Evolutionary conservation across 2,797 vertebrate genomes (phyloP), one percentile per base, ranked within the genome.

Genomic region (Taeniopygia guttata): DNA sequence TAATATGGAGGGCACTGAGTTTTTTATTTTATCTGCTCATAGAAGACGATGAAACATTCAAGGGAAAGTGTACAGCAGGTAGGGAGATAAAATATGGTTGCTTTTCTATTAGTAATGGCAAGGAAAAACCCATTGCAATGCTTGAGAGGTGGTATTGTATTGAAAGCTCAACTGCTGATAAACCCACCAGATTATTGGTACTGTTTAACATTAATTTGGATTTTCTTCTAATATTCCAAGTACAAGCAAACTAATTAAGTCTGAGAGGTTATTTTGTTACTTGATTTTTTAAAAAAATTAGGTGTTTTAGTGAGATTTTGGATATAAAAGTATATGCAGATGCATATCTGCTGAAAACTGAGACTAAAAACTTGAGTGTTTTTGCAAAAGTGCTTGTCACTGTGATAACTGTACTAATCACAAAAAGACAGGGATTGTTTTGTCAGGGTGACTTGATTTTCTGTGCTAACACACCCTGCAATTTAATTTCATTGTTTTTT

Each of bases 401-500:
- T 78, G 29, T 67, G 83, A 56, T 72, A 68, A 62, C 60, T 88
- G 38, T 92, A 54, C 43, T 90, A 77, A 78, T 78, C 80, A 76
- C 45, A 67, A 73, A 78, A 95, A 73, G 82, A 91, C 26, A 62
- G 76, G 60, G 63, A 2, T 85, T 82, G 22, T 87, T 95, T 88
- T 79, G 34, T 93, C 68, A 76, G 22, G 36, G 49, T 87, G 69
- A 96, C 84, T 97, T 94, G 60, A 89, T 97, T 97, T 95, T 93
- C 86, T 89, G 60, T 96, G 79, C 78, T 87, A 94, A 64, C 89
- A 84, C 70, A 92, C 36, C 48, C 89, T 55, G 56, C 34, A 91
- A 86, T 92, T 96, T 96, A 75, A 94, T 97, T 91, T 91, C 75
- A 25, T 54, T 93, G 48, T 95, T 97, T 96, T 94, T 78, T 55